Conservation (phyloP, 2,113 vertebrate genomes). For the Xiphophorus maculatus region DNA sequence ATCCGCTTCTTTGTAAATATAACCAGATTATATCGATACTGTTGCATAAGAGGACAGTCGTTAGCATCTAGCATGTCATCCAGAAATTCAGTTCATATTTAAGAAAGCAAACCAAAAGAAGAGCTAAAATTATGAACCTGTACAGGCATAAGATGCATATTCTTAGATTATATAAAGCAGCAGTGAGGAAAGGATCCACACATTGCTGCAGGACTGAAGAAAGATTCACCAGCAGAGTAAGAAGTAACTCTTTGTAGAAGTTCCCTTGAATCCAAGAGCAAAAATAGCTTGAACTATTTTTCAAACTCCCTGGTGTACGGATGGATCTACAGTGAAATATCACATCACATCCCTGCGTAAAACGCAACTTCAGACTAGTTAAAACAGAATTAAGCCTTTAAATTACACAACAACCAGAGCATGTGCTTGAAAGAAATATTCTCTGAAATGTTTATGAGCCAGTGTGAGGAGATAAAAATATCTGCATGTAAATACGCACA, state of each 20-base stretch:
- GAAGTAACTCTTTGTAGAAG: neutral
- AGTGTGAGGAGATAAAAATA: slow-evolving; percentile 21
- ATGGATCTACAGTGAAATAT: neutral
- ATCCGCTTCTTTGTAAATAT: too few species aligned
- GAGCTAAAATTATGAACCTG: neutral
- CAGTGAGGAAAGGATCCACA: neutral
- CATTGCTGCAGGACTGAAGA: neutral
- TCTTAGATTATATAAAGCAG: neutral
- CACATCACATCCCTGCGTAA: neutral
- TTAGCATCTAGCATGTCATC: too few species aligned
- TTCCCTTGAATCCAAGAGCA: neutral
- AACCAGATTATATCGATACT: too few species aligned
- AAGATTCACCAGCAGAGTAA: neutral
- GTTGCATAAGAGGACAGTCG: too few species aligned
- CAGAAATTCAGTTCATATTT: neutral
- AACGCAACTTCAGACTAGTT: neutral
- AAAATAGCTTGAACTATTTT: slow-evolving; percentile 8
- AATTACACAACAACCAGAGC: neutral
- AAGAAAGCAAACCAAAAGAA: neutral
- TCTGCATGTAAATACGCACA: slow-evolving; percentile 33
- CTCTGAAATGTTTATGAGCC: too few species aligned
- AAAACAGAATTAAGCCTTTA: neutral
- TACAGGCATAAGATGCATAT: neutral
- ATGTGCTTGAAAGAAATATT: neutral
- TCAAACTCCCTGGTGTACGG: neutral